Conservation (phyloP, 2,888 invertebrate species). For the Syrphus vitripennis region DNA sequence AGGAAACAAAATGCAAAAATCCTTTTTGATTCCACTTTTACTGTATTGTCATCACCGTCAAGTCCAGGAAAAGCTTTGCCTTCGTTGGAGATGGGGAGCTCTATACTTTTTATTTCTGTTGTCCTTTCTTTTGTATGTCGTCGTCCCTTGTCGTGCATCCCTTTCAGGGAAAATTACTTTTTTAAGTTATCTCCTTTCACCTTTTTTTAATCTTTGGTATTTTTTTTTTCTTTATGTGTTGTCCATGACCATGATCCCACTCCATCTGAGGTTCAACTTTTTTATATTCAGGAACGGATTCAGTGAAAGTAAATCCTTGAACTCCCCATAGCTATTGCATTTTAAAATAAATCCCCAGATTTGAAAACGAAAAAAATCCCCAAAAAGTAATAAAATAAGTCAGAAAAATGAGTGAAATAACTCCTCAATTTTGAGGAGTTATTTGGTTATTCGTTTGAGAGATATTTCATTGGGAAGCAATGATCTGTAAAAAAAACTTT, state of each 20-base stretch:
- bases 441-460: too few species aligned
- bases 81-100: not conserved
- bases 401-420: too few species aligned
- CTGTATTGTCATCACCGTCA: slow-evolving; percentile 38
- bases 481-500: too few species aligned
- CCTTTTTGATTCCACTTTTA: slow-evolving; percentile 51
- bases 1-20: slow-evolving; percentile 61
- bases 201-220: slow-evolving; percentile 13
- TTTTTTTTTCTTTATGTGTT: not conserved
- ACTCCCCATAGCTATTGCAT: too few species aligned
- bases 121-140: not conserved
- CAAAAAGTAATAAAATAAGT: too few species aligned
- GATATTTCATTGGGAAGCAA: too few species aligned
- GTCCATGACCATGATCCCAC: slow-evolving; percentile 39
- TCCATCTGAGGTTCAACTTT: slow-evolving; percentile 35
- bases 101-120: not conserved
- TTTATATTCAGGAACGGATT: not conserved
- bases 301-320: too few species aligned
- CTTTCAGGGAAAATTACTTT: slow-evolving; percentile 57
- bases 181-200: slow-evolving; percentile 51
- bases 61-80: slow-evolving; percentile 26
- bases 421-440: too few species aligned
- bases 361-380: too few species aligned
- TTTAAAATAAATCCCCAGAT: too few species aligned
- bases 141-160: slow-evolving; percentile 34